These are phyloP conservation scores for Neoscelio sp. DNA, from an alignment of 2,888 invertebrate genomes.

Conservation along the genomic window DNA sequence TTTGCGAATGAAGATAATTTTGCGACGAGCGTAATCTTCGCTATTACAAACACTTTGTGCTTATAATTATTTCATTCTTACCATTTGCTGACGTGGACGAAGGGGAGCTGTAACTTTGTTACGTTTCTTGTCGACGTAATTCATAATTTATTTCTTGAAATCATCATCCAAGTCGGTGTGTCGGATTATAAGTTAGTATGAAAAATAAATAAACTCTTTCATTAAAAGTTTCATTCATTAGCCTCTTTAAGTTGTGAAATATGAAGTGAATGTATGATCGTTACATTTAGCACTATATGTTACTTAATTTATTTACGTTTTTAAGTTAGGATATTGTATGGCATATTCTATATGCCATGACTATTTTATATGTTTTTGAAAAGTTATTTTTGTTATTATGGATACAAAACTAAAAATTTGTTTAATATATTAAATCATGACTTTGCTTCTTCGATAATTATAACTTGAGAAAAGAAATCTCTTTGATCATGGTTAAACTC, in stretches of 20 bases:
- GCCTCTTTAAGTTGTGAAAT: not conserved
- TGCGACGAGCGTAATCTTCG: not conserved
- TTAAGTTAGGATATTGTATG: too few relatives aligned
- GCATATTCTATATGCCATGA: too few relatives aligned
- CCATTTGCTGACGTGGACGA: not conserved
- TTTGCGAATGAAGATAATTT: too few relatives aligned
- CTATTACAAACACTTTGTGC: constrained; percentile 9
- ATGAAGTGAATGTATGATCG: constrained; percentile 1
- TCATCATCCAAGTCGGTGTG: not conserved
- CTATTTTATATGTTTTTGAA: too few relatives aligned
- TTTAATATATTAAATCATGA: too few relatives aligned
- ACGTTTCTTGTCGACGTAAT: not conserved
- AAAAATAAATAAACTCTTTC: constrained; percentile 8
- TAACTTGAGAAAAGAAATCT: too few relatives aligned
- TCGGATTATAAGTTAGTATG: constrained; percentile 11
- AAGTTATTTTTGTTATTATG: too few relatives aligned
- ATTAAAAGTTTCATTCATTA: constrained; percentile 16
- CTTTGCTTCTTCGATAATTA: too few relatives aligned
- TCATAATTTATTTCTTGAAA: constrained; percentile 14
- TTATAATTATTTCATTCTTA: constrained; percentile 1
- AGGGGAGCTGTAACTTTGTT: not conserved
- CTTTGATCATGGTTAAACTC: too few relatives aligned
- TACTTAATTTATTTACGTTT: too few relatives aligned
- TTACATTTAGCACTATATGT: too few relatives aligned
- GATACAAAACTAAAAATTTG: too few relatives aligned